These are phyloP conservation scores for Liposcelis brunnea DNA, from an alignment of 2,888 invertebrate species.

Conservation along the genomic window DNA sequence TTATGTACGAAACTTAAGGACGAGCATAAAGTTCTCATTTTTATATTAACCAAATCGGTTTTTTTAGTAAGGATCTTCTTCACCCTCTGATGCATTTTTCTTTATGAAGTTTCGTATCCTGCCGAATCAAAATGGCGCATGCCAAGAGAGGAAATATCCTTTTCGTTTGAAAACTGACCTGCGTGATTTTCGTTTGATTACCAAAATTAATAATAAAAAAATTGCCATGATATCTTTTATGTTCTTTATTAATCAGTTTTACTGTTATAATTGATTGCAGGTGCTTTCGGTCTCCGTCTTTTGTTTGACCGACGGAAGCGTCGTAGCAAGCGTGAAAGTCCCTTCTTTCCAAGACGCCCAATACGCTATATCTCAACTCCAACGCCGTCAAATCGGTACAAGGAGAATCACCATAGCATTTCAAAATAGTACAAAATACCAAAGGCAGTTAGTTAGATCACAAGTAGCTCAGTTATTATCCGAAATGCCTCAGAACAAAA, in stretches of 20 bases:
- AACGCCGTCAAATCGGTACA: constrained; percentile 63
- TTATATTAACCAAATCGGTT: too few relatives aligned
- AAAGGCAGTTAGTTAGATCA: constrained; percentile 38
- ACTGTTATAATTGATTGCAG: constrained; percentile 24
- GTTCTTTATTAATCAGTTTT: neutral
- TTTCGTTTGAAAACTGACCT: too few relatives aligned
- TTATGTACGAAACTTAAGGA: too few relatives aligned
- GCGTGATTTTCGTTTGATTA: too few relatives aligned
- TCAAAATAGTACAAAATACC: constrained; percentile 38
- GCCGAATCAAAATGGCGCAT: too few relatives aligned
- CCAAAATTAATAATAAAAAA: too few relatives aligned
- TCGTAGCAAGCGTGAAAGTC: constrained; percentile 53
- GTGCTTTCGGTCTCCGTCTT: constrained; percentile 42
- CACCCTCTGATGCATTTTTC: too few relatives aligned
- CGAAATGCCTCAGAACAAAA: constrained; percentile 53
- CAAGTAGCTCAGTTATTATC: constrained; percentile 30
- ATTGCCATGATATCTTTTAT: neutral
- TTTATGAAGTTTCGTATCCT: too few relatives aligned
- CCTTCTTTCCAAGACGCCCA: constrained; percentile 46
- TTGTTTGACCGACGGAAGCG: constrained; percentile 45
- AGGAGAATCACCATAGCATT: constrained; percentile 62
- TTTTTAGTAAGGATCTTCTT: too few relatives aligned
- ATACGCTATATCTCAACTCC: constrained; percentile 59
- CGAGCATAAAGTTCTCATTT: too few relatives aligned
- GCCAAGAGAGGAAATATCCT: too few relatives aligned